Evolutionary conservation across 1,140 invertebrate species (phyloP), one percentile per base, ranked within the genome.

Genomic region (Hormaphis cornu): DNA sequence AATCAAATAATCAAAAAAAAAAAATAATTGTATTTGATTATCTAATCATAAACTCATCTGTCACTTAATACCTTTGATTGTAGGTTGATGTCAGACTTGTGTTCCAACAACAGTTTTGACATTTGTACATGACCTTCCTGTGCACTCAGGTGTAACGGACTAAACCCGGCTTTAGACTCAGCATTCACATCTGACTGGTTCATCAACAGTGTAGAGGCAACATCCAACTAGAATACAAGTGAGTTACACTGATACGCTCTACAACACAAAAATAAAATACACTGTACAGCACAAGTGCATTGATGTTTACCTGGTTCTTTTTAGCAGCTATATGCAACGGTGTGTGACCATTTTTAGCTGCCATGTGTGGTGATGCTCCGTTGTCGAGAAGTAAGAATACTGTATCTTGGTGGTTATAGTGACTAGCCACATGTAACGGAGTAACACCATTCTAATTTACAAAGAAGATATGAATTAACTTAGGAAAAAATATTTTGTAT

Each of bases 281-380:
- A 54, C 30, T 56, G 26, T 30, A 63, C 42, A 33, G 18, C n/a
- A 24, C 18, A 46, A 70, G 33, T 9, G 14, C 28, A 42, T n/a
- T n/a, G n/a, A 66, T 72, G 59, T 81, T 81, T 82, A 89, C 87
- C 81, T 97, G 93, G 83, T 98, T 98, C 80, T 98, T 97, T 75
- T 95, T 91, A 66, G 95, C 95, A 50, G 97, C 94, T 79, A 99
- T 98, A 81, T 99, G 97, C 22, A 99, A 82, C 20, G 97, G 92
- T 35, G 93, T 97, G 78, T 98, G 96, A 7, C 96, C 96, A 83
- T 99, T 99, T 82, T 97, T 97, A 52, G 97, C 96, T 74, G 89
- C 86, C 26, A 93, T 89, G 78, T 98, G 93, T 18, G 96, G 94
- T 3, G 92, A 95, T 18, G 97, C 95, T 72, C 92, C 92, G 81